These are phyloP conservation scores for Cherax destructor DNA, from an alignment of 1,140 invertebrate genomes.

Conservation along the genomic window DNA sequence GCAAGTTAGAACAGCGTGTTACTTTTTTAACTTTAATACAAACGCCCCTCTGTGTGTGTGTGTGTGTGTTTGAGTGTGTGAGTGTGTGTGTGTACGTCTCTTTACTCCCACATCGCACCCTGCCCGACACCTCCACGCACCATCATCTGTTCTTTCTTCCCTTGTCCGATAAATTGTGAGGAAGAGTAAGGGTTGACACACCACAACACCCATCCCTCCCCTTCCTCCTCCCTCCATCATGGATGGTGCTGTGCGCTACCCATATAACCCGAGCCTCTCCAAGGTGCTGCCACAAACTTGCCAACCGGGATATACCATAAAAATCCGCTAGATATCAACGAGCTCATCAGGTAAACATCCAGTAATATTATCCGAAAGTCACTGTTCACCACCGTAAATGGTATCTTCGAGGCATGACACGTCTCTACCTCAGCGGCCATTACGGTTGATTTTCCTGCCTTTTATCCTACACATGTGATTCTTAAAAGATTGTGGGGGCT, in stretches of 20 bases:
- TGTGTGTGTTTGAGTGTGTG: slow-evolving; percentile 43
- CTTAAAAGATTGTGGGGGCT: background rate
- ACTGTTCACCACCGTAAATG: slow-evolving; percentile 26
- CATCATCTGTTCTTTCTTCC: background rate
- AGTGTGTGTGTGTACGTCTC: background rate
- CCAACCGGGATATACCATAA: background rate
- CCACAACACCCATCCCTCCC: background rate
- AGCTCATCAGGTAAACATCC: slow-evolving; percentile 3
- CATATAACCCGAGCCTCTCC: background rate
- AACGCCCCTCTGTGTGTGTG: too few species aligned
- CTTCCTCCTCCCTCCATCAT: background rate
- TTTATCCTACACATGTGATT: background rate
- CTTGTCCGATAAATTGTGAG: background rate
- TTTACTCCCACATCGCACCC: background rate
- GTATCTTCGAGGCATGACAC: background rate
- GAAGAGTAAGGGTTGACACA: background rate
- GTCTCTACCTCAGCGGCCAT: background rate
- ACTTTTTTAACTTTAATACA: too few species aligned
- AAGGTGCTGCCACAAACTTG: too few species aligned
- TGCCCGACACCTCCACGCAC: background rate
- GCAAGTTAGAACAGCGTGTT: too few species aligned
- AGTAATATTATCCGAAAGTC: slow-evolving; percentile 21
- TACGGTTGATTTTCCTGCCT: slow-evolving; percentile 7
- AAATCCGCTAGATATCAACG: background rate
- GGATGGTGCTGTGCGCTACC: background rate